Percentiles rank a stretch among this genome's conserved stretches.
Evolutionary conservation across 2,113 vertebrate species (phyloP).

Genomic region (Plecotus auritus): DNA sequence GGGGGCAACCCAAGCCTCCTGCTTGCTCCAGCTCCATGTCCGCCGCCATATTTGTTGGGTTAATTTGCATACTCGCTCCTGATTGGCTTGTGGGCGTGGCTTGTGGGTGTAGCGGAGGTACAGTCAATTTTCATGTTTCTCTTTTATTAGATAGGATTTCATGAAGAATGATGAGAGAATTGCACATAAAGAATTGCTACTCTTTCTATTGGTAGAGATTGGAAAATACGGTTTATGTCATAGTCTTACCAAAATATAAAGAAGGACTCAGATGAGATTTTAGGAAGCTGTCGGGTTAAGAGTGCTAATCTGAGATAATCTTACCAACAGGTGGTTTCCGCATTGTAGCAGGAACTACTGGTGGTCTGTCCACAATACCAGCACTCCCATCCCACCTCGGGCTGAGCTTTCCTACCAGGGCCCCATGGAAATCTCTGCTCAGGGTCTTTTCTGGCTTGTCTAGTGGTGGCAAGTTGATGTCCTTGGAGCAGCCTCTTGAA

Average conservation of each 20-base stretch:
- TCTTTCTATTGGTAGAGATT: not conserved
- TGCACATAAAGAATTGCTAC: not conserved
- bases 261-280: not conserved
- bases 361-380: fast-evolving
- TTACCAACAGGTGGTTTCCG: not conserved
- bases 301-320: not conserved
- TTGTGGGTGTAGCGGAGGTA: no score
- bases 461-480: not conserved
- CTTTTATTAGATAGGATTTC: not conserved
- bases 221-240: not conserved
- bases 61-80: no score
- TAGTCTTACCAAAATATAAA: not conserved
- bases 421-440: not conserved
- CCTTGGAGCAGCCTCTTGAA: fast-evolving
- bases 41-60: no score
- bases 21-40: no score
- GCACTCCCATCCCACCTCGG: not conserved
- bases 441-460: not conserved
- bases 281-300: not conserved
- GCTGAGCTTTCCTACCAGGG: not conserved
- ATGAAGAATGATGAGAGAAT: not conserved
- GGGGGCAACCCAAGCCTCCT: no score
- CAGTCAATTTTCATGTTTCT: no score
- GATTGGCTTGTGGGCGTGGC: no score
- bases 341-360: fast-evolving